Base-by-base conservation (phyloP, 2,113 vertebrate species). In the Tetraodon nigroviridis region DNA sequence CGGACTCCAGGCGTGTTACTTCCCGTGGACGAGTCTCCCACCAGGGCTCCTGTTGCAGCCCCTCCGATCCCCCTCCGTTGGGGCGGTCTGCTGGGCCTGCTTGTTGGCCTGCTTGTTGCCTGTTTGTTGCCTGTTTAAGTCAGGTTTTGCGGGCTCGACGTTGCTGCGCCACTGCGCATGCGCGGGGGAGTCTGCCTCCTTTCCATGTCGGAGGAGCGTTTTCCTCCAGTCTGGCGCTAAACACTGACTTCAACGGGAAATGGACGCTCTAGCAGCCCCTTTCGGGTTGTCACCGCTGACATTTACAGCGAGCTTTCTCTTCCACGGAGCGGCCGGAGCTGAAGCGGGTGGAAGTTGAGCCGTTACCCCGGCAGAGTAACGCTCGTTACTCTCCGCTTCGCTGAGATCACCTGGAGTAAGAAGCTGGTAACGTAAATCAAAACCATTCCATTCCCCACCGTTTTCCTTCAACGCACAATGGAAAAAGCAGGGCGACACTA, bases 1-100 rank as follows among this genome's bases (percentile, higher is more conserved):
- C n/a, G 73, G 83, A 82, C 84, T 84, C 78, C 68, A 65, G 41
- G 54, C 27, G 78, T 50, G 80, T 87, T 86, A 85, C 85, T 88
- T 85, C 78, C 83, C 89, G 72, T 80, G 57, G 67, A 62, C 72
- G 52, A 71, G 61, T 69, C 50, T 42, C 15, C 50, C 60, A 13
- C 61, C 51, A 42, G 72, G 76, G 61, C 69, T 72, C 69, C 49
- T 21, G 65, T 77, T 76, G 68, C 67, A 32, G 47, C 48, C 66
- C 65, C 61, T 50, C 14, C 70, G n/a, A n/a, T n/a, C n/a, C 78
- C 58, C 19, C 61, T 3, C 32, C 61, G 42, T n/a, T 65, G n/a
- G n/a, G n/a, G n/a, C n/a, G 59, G 24, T 6, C 20, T n/a, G n/a
- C n/a, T n/a, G n/a, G n/a, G 1, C 32, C 7, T 10, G 27, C 29